A percentile compares a stretch with the other conserved stretches of the same genome.
Evolutionary conservation across 2,888 invertebrate species (phyloP).

Genomic region (Agrotis clavis): DNA sequence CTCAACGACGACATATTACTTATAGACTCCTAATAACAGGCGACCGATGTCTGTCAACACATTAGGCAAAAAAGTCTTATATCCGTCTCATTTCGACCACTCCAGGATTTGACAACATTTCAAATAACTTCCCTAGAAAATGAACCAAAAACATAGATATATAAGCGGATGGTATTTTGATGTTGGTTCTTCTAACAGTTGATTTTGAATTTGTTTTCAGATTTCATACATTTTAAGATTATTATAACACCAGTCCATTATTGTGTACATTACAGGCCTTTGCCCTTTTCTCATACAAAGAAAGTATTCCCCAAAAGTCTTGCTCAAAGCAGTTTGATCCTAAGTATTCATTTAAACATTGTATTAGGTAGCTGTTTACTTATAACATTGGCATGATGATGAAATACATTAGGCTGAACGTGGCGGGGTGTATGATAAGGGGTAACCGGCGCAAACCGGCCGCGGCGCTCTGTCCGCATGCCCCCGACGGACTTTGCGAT

Average conservation of each 20-base stretch:
- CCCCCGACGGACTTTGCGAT: slow-evolving; percentile 75
- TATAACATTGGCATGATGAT: slow-evolving; percentile 67
- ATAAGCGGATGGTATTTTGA: too few relatives aligned
- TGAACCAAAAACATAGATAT: too few relatives aligned
- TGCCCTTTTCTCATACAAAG: neutral
- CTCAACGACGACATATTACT: too few relatives aligned
- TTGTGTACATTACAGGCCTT: neutral
- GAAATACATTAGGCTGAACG: slow-evolving; percentile 72
- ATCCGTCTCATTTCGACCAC: too few relatives aligned
- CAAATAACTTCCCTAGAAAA: too few relatives aligned
- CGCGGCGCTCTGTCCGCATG: slow-evolving; percentile 70
- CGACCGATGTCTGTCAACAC: too few relatives aligned
- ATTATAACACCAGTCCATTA: neutral
- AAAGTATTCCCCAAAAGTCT: neutral
- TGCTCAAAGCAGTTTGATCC: slow-evolving; percentile 1
- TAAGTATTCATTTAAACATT: slow-evolving; percentile 1
- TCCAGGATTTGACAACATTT: too few relatives aligned
- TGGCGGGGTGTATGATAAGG: slow-evolving; percentile 63
- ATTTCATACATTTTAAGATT: slow-evolving; percentile 2
- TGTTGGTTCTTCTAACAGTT: neutral
- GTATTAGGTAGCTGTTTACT: slow-evolving; percentile 44
- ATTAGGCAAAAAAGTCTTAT: too few relatives aligned
- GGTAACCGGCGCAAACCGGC: slow-evolving; percentile 77
- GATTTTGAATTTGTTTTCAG: neutral
- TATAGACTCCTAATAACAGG: too few relatives aligned